Base-by-base conservation (phyloP, 2,113 vertebrate species). In the Syrrhaptes paradoxus region DNA sequence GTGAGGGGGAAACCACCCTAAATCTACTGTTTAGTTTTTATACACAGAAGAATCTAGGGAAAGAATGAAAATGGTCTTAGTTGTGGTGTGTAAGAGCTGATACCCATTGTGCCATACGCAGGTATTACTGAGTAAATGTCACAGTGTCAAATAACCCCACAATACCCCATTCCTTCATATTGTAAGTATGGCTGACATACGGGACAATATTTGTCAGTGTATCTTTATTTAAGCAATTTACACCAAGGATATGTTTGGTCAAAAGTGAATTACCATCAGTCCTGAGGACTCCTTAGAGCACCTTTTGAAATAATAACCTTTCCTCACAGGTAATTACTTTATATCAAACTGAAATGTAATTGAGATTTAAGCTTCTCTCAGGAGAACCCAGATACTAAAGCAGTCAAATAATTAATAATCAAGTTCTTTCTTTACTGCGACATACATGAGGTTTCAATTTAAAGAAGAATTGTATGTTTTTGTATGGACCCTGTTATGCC, bases 221-320 rank as follows among this genome's bases (percentile, higher is more conserved):
- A 57, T 51, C 41, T 72, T 80, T 87, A 88, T 79, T 93, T 83
- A 74, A 88, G 51, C 51, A 84, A 59, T 89, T 85, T 85, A 85
- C 80, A 58, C 45, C 25, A 87, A 36, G 57, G 74, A 89, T 89
- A 41, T 26, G 5, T 63, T 86, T 75, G 52, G 31, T 77, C 32
- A 90, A 63, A 90, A 78, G 59, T 28, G 55, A 89, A 89, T 85
- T 49, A 84, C 32, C 61, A 91, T 79, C 48, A 76, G 22, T 90
- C 87, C 54, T 31, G 29, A 87, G 28, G 49, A 72, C 13, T 92
- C 68, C 22, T 80, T 90, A 45, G 24, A 72, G 48, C 52, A 81
- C 63, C 34, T 93, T 93, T 21, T 71, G 25, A 95, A 92, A 90
- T 71, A 83, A 66, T 17, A 70, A 86, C n/a, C 22, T 76, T 77